Percentiles rank a stretch among this genome's conserved stretches.
Conservation (phyloP, 2,113 vertebrate species). For the Xenotilapia leptura region DNA sequence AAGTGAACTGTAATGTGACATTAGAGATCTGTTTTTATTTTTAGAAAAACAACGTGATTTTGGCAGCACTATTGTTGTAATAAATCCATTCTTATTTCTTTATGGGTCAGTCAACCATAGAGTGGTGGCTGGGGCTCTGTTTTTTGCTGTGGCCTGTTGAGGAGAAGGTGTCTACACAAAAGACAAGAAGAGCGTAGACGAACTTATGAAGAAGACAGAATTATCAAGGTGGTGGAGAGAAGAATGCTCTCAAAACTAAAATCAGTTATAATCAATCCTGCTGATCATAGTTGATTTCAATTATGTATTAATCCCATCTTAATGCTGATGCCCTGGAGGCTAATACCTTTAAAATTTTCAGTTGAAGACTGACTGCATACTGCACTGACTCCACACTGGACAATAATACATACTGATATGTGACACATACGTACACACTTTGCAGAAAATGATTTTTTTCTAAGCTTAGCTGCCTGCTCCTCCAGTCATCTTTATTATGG, state of each 20-base stretch:
- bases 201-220: background rate
- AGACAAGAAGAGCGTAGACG: background rate
- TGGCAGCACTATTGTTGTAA: background rate
- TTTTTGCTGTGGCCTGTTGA: background rate
- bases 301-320: background rate
- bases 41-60: background rate
- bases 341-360: background rate
- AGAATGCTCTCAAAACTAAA: background rate
- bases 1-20: background rate
- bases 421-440: background rate
- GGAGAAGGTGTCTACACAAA: background rate
- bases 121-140: background rate
- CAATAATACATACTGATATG: background rate
- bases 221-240: background rate
- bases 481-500: background rate
- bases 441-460: background rate
- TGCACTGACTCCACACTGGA: background rate
- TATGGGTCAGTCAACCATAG: background rate
- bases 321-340: background rate
- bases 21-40: background rate
- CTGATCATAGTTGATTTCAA: background rate
- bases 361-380: background rate
- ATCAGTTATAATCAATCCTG: background rate
- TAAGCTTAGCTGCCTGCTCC: background rate
- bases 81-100: background rate